Base-by-base conservation (phyloP, 1,140 invertebrate genomes). In the Eurosta solidaginis region DNA sequence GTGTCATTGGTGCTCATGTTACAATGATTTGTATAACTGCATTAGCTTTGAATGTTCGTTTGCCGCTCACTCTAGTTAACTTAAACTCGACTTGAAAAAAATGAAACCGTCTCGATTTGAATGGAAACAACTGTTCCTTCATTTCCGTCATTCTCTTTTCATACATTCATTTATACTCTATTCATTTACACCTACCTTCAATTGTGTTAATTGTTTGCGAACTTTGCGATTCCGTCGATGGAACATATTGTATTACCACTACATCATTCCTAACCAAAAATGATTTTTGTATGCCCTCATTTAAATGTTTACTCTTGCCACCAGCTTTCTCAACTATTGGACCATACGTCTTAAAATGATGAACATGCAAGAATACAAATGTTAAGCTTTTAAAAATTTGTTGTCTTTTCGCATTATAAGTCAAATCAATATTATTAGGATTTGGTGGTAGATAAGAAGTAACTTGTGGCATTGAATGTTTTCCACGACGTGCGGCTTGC, bases 361-460 rank as follows among this genome's bases (percentile, higher is more conserved):
- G 90, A 47, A 87, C 85, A 76, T 89, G 89, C 77, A 91, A 89
- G 81, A 93, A 93, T 12, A 92, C 86, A 81, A 93, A 91, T 42
- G 85, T 91, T 84, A 90, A 92, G 3, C 89, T 89, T 25, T 83
- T 80, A 87, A 93, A 93, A 3, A 93, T 77, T 47, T 81, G 85
- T 54, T 87, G 89, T 76, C 92, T 89, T 1, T 84, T 82, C n/a
- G 82, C 75, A 82, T 90, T 84, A 79, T 82, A 89, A 68, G 87
- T 81, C 81, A 93, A 91, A 45, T 90, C 90, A 2, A 92, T 90
- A 79, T 84, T 81, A 12, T 33, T 1, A 36, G 42, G 12, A 73
- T 63, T 77, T 44, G 49, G n/a, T 42, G 92, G 92, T 20, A 88
- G 80, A 85, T 88, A 92, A 63, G 89, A 82, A 54, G 86, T 82